A percentile compares a stretch with the other conserved stretches of the same genome.
Evolutionary conservation across 2,113 vertebrate genomes (phyloP).

Genomic region (Donacobius atricapilla): DNA sequence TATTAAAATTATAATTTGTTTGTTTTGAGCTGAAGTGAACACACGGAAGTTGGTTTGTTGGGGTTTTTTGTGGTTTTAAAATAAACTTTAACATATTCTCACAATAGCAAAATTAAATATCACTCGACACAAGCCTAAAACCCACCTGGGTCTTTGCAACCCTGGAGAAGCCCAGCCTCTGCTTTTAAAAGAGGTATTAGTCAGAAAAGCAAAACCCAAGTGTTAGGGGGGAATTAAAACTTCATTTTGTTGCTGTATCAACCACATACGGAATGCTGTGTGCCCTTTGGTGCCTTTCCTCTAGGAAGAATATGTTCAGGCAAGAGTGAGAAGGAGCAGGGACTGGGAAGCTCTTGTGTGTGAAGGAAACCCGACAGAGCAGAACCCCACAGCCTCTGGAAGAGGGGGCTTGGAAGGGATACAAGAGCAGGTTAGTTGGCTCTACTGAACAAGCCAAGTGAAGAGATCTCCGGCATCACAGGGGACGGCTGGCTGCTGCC

Average conservation of each 20-base stretch:
- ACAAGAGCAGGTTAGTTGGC: neutral
- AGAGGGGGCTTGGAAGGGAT: neutral
- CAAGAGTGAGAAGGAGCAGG: neutral
- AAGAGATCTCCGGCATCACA: neutral
- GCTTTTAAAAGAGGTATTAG: neutral
- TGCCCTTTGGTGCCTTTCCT: neutral
- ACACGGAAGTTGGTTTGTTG: neutral
- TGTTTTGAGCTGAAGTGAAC: neutral
- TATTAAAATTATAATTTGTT: neutral
- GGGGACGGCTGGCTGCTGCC: neutral
- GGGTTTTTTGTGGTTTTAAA: neutral
- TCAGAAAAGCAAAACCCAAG: neutral
- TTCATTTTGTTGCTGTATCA: rapidly evolving
- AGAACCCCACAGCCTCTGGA: neutral
- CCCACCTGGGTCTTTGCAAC: neutral
- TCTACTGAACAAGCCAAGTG: neutral
- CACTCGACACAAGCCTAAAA: neutral
- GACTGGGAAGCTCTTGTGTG: neutral
- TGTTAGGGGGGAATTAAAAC: neutral
- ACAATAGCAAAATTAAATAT: neutral
- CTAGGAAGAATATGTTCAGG: neutral
- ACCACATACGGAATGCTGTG: rapidly evolving
- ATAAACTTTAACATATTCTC: neutral
- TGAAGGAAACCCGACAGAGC: rapidly evolving
- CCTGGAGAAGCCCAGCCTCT: neutral